Evolutionary conservation across 2,113 vertebrate species (phyloP).

Genomic region (Dasyurus viverrinus): DNA sequence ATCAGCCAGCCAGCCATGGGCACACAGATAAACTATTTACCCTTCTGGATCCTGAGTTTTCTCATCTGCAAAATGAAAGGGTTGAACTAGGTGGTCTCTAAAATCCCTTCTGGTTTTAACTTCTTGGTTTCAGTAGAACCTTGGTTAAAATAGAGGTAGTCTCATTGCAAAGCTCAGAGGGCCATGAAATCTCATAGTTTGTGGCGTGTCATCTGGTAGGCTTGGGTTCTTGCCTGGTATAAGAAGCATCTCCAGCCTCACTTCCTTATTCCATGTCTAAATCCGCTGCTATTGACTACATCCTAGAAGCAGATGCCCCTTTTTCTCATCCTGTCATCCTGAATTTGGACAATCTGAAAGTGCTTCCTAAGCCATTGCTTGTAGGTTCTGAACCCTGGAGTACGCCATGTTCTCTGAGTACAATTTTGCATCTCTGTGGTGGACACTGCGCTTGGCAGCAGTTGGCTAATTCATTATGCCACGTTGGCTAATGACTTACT

Average conservation of each 20-base stretch:
- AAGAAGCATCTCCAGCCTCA: neutral
- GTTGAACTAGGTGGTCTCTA: neutral
- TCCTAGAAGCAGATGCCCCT: neutral
- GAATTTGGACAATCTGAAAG: fast-evolving
- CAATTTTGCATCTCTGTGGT: constrained; percentile 59
- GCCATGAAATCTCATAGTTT: neutral
- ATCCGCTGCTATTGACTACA: neutral
- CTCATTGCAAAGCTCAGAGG: neutral
- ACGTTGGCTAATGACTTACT: constrained; percentile 72
- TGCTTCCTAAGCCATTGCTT: constrained; percentile 56
- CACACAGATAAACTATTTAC: neutral
- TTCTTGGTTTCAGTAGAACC: neutral
- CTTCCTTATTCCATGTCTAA: neutral
- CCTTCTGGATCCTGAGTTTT: neutral
- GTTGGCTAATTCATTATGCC: constrained; percentile 76
- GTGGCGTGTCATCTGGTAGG: neutral
- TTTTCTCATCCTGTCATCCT: neutral
- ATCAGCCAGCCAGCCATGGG: neutral
- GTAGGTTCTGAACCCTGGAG: constrained; percentile 66
- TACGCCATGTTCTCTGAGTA: constrained; percentile 58
- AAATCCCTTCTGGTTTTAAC: neutral
- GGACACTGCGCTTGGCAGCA: constrained; percentile 72
- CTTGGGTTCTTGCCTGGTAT: neutral
- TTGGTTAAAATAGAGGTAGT: neutral
- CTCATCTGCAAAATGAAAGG: neutral